These are phyloP conservation scores for Trichomalopsis sarcophagae DNA, from an alignment of 1,140 invertebrate genomes.

Conservation along the genomic window DNA sequence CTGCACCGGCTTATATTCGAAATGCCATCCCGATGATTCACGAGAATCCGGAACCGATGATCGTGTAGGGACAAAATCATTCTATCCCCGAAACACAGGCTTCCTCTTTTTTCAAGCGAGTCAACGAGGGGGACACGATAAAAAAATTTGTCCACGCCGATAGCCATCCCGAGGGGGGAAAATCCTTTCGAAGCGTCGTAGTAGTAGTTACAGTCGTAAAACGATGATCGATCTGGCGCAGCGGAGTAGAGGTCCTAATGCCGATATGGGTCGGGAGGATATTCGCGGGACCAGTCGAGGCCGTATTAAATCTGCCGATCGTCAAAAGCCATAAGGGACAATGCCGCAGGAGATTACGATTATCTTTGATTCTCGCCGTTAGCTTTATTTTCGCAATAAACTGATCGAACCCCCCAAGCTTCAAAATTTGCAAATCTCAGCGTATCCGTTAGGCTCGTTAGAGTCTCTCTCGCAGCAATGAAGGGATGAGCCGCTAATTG, in stretches of 20 bases:
- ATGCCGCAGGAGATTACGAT: slow-evolving; percentile 57
- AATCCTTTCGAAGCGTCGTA: background rate
- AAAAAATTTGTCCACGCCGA: slow-evolving; percentile 23
- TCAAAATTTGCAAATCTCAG: too few species aligned
- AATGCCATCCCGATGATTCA: background rate
- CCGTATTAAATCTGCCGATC: slow-evolving; percentile 57
- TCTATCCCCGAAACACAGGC: background rate
- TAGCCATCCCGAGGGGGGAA: background rate
- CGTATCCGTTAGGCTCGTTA: too few species aligned
- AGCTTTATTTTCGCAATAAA: background rate
- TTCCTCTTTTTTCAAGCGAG: background rate
- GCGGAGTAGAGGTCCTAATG: background rate
- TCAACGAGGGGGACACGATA: background rate
- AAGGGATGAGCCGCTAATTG: slow-evolving; percentile 58
- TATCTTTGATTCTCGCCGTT: slow-evolving; percentile 14
- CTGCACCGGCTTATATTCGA: background rate
- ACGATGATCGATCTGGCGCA: slow-evolving; percentile 58
- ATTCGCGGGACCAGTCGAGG: background rate
- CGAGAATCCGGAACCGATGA: background rate
- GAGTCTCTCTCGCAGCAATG: background rate
- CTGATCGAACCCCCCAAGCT: too few species aligned
- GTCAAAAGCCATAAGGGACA: slow-evolving; percentile 53
- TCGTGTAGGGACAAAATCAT: slow-evolving; percentile 5
- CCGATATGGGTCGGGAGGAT: background rate
- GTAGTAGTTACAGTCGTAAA: slow-evolving; percentile 47